These are phyloP conservation scores for Embiotoca jacksoni DNA, from an alignment of 2,113 vertebrate genomes.

Conservation along the genomic window DNA sequence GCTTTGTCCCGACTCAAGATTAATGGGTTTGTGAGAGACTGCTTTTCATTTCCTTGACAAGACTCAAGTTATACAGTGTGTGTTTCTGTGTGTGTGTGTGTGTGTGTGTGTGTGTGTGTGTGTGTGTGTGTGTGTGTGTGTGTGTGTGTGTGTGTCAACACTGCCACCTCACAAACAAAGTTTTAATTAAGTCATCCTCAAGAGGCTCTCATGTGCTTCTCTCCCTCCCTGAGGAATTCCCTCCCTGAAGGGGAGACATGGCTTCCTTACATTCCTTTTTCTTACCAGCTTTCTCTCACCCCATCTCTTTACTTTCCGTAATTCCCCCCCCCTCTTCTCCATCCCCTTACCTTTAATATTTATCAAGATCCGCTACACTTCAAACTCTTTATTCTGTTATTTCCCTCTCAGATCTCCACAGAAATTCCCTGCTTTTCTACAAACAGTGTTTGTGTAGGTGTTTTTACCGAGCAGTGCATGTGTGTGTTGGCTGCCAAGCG, in stretches of 20 bases:
- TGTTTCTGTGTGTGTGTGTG: constrained; percentile 31
- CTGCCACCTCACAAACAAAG: constrained; percentile 47
- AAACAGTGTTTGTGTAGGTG: neutral
- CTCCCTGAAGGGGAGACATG: constrained; percentile 47
- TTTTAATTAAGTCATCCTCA: constrained; percentile 80
- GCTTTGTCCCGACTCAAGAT: constrained; percentile 1
- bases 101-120: constrained; percentile 16
- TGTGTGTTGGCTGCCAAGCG: constrained; percentile 50
- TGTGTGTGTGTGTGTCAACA: constrained; percentile 20
- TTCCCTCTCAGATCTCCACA: constrained; percentile 2
- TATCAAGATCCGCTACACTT: neutral
- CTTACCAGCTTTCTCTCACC: constrained; percentile 14
- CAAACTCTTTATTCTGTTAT: neutral
- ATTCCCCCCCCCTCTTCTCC: neutral
- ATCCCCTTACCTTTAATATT: neutral
- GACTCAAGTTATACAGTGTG: neutral
- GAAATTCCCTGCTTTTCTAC: neutral
- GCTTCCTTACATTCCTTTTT: constrained; percentile 58
- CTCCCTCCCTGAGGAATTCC: constrained; percentile 80
- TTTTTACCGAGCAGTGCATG: constrained; percentile 68
- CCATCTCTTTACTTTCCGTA: neutral
- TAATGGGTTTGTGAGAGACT: neutral
- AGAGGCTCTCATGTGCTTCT: constrained; percentile 54
- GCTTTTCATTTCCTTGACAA: constrained; percentile 24
- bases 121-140: constrained; percentile 21